Conservation (phyloP, 2,797 vertebrate genomes). For the Morelia viridis region DNA sequence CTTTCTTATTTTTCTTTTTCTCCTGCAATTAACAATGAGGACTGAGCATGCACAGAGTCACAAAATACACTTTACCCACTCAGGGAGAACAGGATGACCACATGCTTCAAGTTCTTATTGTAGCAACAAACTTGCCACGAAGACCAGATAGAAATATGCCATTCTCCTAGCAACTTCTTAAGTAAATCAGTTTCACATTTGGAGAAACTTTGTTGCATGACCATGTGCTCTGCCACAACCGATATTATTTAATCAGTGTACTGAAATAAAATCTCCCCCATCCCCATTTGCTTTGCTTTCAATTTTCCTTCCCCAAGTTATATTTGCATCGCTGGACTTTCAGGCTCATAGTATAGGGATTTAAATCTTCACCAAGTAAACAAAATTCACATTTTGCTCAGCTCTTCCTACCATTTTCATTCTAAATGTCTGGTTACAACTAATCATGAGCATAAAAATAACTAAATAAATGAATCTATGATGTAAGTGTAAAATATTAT, state of each 20-base stretch:
- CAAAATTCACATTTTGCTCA: slow-evolving; percentile 66
- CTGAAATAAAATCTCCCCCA: slow-evolving; percentile 29
- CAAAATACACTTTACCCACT: background rate
- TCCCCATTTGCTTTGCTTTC: slow-evolving; percentile 17
- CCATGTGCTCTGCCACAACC: slow-evolving; percentile 24
- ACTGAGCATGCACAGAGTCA: background rate
- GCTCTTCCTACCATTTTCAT: slow-evolving; percentile 64
- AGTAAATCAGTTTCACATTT: background rate
- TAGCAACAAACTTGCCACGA: background rate
- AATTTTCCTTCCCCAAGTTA: slow-evolving; percentile 43
- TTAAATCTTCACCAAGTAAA: slow-evolving; percentile 71
- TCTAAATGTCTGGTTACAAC: slow-evolving; percentile 72
- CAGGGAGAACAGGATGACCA: background rate
- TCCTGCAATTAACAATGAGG: background rate
- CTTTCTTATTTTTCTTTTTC: background rate
- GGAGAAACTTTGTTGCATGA: background rate
- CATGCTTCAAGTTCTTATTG: background rate
- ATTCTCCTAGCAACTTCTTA: background rate
- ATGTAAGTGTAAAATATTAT: slow-evolving; percentile 84
- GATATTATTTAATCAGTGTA: slow-evolving; percentile 31
- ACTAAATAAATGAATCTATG: slow-evolving; percentile 78
- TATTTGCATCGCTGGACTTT: slow-evolving; percentile 54
- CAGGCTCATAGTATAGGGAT: slow-evolving; percentile 68
- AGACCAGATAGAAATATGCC: background rate
- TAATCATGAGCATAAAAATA: slow-evolving; percentile 72